Conservation (phyloP, 2,888 invertebrate genomes). For the Andrena chrysosceles region DNA sequence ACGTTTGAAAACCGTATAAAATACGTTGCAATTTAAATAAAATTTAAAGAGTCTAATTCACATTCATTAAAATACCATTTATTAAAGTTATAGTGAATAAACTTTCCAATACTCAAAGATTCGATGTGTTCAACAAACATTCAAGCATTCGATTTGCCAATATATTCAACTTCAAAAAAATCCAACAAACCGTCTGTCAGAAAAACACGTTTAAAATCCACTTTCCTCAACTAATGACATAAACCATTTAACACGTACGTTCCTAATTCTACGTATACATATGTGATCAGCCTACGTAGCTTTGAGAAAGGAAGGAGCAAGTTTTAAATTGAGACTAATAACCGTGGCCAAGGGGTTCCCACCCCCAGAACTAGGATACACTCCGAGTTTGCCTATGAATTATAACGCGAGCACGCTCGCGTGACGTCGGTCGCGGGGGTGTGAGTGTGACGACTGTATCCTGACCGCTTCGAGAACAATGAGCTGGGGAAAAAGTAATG, state of each 20-base stretch:
- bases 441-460: conserved; percentile 46
- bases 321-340: conserved; percentile 31
- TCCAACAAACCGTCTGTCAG: not conserved
- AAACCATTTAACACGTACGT: not conserved
- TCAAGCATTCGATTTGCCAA: not conserved
- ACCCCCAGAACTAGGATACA: conserved; percentile 36
- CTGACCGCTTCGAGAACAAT: conserved; percentile 71
- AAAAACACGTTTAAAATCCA: not conserved
- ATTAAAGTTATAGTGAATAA: too few species aligned
- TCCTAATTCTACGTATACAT: not conserved
- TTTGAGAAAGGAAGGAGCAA: not conserved
- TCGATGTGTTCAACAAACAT: too few species aligned
- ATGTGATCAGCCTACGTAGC: not conserved
- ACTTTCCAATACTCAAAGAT: too few species aligned
- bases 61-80: too few species aligned
- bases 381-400: conserved; percentile 55
- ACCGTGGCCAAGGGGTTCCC: not conserved
- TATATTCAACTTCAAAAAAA: not conserved
- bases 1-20: too few species aligned
- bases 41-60: too few species aligned
- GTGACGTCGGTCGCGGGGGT: conserved; percentile 32
- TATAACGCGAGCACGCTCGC: conserved; percentile 14
- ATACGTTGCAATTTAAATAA: too few species aligned
- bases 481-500: conserved; percentile 72
- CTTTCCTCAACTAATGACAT: not conserved